Evolutionary conservation across 2,888 invertebrate genomes (phyloP), one percentile per base, ranked within the genome.

Genomic region (Apomyelois bistriatella): DNA sequence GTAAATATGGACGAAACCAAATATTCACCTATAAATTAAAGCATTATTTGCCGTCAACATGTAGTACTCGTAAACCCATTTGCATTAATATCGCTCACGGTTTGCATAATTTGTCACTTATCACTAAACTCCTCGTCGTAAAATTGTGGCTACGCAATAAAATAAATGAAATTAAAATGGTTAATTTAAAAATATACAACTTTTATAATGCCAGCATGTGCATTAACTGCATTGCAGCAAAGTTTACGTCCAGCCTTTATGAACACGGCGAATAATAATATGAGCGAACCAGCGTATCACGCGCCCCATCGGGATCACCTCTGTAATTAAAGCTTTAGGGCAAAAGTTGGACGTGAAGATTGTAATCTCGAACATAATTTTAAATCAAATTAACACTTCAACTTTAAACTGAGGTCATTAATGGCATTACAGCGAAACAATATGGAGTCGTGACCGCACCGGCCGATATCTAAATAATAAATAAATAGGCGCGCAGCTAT

Each of bases 361-460:
- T 74, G 75, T 85, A 82, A 87, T 89, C 89, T 72, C 67, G 74
- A 71, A 76, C 82, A 86, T 88, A 89, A 89, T 88, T 90, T 89
- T 85, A 88, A 89, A 89, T 89, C 86, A 87, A 90, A 90, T 89
- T 90, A 90, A 90, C 89, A 90, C 89, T 88, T 89, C 87, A 85
- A 89, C 85, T 90, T 89, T 84, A 82, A 87, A 84, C 83, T 83
- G 86, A 82, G 89, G 89, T 86, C 88, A 85, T 87, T 87, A 85
- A 85, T 85, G 84, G 79, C 82, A 86, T 88, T 86, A 87, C 79
- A 75, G 72, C 85, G 83, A 84, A 86, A 88, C 88, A 89, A 89
- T 87, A 88, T 85, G 82, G 79, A 84, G 76, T 88, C 89, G 87
- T 89, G 89, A 87, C 87, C 85, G 82, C 79, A 62, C 72, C 76